Evolutionary conservation across 2,888 invertebrate genomes (phyloP).

Genomic region (Zhuqinia jingwanae): DNA sequence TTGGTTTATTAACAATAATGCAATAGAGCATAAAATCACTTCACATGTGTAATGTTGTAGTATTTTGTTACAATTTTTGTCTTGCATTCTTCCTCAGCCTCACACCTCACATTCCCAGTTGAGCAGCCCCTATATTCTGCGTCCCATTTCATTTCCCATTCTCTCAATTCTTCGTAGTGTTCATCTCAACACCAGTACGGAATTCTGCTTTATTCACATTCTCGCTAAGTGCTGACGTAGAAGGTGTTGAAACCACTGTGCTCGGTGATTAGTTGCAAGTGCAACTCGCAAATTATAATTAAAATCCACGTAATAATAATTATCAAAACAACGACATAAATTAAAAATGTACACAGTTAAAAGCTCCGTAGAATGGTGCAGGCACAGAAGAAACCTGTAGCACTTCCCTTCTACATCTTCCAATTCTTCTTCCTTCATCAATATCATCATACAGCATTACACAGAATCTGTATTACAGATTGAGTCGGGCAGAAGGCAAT

Average conservation of each 20-base stretch:
- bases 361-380: background rate
- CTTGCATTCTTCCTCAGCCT: background rate
- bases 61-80: background rate
- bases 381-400: constrained; percentile 4
- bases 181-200: constrained; percentile 1
- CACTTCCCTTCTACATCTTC: background rate
- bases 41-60: background rate
- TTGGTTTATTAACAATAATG: background rate
- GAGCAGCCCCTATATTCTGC: too few species aligned
- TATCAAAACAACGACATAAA: background rate
- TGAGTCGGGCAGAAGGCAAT: too few species aligned
- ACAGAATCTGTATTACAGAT: too few species aligned
- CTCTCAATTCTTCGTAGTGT: constrained; percentile 23
- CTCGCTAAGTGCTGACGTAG: constrained; percentile 17
- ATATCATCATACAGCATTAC: too few species aligned
- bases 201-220: background rate
- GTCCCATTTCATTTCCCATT: constrained; percentile 28
- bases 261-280: constrained; percentile 3
- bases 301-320: background rate
- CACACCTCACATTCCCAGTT: background rate
- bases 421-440: background rate
- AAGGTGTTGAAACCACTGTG: background rate
- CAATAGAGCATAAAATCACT: background rate
- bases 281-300: background rate
- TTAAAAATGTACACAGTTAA: background rate